Percentiles rank a stretch among this genome's conserved stretches.
These are phyloP conservation scores for Orgyia antiqua DNA, from an alignment of 2,888 invertebrate genomes.

Conservation along the genomic window DNA sequence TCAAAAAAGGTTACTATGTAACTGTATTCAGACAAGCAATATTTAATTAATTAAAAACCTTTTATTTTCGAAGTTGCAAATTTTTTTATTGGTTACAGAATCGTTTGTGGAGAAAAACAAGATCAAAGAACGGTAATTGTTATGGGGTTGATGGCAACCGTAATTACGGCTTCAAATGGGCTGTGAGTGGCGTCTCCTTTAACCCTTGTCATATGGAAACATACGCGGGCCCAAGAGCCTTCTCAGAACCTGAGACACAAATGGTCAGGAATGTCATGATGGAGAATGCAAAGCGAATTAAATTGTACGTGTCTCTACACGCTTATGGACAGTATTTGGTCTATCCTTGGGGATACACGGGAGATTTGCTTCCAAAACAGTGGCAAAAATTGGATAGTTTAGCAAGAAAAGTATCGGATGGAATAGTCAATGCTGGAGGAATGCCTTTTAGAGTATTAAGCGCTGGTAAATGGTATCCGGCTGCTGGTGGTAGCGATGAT, in stretches of 20 bases:
- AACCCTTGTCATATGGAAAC: constrained; percentile 78
- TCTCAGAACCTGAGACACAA: constrained; percentile 80
- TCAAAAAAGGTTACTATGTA: too few species aligned
- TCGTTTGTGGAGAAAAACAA: constrained; percentile 81
- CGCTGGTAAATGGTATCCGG: constrained; percentile 77
- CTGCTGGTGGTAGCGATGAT: constrained; percentile 81
- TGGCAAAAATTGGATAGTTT: constrained; percentile 63
- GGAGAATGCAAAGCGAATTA: constrained; percentile 64
- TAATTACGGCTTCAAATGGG: constrained; percentile 84
- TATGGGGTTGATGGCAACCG: constrained; percentile 83
- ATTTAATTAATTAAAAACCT: too few species aligned
- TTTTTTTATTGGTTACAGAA: constrained; percentile 67
- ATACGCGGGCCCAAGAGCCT: constrained; percentile 77
- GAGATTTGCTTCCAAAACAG: constrained; percentile 59
- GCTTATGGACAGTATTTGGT: constrained; percentile 81
- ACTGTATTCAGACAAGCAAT: too few species aligned
- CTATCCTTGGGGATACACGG: constrained; percentile 81
- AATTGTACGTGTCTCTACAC: constrained; percentile 83
- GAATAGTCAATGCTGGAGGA: constrained; percentile 62
- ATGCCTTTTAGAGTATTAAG: constrained; percentile 62
- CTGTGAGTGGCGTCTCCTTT: constrained; percentile 80
- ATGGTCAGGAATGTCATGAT: constrained; percentile 75
- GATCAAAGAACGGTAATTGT: constrained; percentile 65
- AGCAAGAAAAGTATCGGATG: constrained; percentile 53
- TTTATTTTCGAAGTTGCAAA: too few species aligned